Percentiles rank a stretch among this genome's conserved stretches.
Evolutionary conservation across 2,888 invertebrate species (phyloP).

Genomic region (Cheilosia impressa): DNA sequence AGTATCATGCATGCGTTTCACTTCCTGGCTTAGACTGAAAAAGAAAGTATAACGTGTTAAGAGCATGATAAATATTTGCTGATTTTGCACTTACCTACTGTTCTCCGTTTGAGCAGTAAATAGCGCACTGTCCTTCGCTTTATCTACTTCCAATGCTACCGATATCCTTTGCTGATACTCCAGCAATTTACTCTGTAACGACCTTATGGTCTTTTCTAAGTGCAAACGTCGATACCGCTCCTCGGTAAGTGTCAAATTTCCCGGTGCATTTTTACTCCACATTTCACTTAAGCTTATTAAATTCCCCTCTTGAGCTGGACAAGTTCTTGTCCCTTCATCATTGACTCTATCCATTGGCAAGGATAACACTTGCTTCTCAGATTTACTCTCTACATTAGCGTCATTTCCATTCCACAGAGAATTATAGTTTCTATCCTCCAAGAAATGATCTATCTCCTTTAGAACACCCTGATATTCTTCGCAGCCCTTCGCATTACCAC

Average conservation of each 20-base stretch:
- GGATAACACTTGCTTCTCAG: constrained; percentile 76
- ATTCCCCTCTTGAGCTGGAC: constrained; percentile 70
- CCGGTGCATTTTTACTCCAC: constrained; percentile 82
- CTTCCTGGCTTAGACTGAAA: constrained; percentile 78
- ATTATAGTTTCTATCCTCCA: constrained; percentile 76
- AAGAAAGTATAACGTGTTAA: neutral
- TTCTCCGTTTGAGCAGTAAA: constrained; percentile 87
- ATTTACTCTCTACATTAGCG: neutral
- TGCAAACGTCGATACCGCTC: constrained; percentile 91
- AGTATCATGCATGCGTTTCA: constrained; percentile 77
- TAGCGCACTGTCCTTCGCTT: constrained; percentile 89
- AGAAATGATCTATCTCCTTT: constrained; percentile 81
- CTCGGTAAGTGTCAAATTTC: constrained; percentile 87
- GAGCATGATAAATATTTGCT: neutral
- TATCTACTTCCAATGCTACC: constrained; percentile 91
- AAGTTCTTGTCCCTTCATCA: constrained; percentile 13
- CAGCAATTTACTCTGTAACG: constrained; percentile 88
- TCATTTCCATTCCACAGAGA: constrained; percentile 71
- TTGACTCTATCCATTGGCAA: constrained; percentile 44
- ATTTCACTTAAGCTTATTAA: constrained; percentile 82
- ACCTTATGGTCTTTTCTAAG: constrained; percentile 89
- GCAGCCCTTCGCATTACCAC: neutral
- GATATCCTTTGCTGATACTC: constrained; percentile 92
- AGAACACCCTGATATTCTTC: constrained; percentile 78
- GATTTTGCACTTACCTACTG: constrained; percentile 82